Evolutionary conservation across 53 echinoderm and acorn worm species (phyloP).

Genomic region (Echinarachnius parma): DNA sequence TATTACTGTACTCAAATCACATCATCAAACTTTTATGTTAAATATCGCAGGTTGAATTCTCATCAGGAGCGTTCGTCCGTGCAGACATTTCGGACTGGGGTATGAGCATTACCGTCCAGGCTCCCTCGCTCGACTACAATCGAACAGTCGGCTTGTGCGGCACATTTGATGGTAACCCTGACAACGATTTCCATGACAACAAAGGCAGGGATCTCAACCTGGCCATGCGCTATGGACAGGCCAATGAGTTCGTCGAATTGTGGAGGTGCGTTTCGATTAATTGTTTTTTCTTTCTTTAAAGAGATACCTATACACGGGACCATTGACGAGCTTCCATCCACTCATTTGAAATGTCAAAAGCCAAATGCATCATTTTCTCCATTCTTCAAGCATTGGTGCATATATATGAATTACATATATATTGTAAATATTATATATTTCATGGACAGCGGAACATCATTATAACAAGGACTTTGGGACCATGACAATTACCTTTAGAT

Average conservation of each 20-base stretch:
- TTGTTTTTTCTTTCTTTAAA: no score
- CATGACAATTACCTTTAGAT: no score
- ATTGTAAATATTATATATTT: no score
- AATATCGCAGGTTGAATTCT: conserved; percentile 80
- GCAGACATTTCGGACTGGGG: conserved; percentile 92
- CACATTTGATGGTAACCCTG: conserved; percentile 79
- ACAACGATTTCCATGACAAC: conserved; percentile 78
- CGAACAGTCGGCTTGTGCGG: conserved; percentile 82
- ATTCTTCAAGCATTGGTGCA: no score
- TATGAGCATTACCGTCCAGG: conserved; percentile 88
- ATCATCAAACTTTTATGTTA: no score
- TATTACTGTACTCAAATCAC: no score
- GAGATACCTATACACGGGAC: no score
- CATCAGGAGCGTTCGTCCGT: conserved; percentile 88
- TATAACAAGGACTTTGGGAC: background rate
- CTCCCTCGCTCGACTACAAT: conserved; percentile 84
- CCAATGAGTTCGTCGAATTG: conserved; percentile 86
- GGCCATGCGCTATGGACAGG: conserved; percentile 58
- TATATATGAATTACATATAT: no score
- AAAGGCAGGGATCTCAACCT: conserved; percentile 43
- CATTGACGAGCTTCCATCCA: no score
- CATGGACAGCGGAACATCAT: background rate
- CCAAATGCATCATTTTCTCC: no score
- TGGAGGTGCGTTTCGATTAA: conserved; percentile 81
- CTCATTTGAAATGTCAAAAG: no score